Conservation (phyloP, 2,797 vertebrate species). For the Alcedo quadribrachys region DNA sequence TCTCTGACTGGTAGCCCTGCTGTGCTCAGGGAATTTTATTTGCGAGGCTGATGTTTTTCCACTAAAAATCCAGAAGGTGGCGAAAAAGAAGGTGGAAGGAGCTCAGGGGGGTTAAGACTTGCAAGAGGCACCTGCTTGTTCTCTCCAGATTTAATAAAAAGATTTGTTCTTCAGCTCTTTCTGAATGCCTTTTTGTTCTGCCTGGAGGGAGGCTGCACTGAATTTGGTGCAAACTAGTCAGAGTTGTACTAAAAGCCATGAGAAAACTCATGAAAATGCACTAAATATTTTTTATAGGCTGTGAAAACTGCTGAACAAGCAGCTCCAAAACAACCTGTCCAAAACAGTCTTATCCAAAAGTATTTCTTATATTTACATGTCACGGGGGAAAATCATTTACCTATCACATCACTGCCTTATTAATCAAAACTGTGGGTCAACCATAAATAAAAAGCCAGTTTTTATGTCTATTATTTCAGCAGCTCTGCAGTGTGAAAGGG, state of each 20-base stretch:
- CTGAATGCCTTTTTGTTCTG: not conserved
- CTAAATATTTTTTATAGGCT: not conserved
- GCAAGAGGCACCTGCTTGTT: not conserved
- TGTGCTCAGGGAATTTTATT: not conserved
- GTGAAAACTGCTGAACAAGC: not conserved
- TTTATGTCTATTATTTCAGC: not conserved
- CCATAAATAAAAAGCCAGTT: not conserved
- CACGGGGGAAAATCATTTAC: not conserved
- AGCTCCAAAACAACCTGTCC: not conserved
- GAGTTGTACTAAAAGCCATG: not conserved
- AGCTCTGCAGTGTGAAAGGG: not conserved
- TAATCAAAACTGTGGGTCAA: not conserved
- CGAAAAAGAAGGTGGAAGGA: not conserved
- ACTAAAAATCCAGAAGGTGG: not conserved
- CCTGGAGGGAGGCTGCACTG: not conserved
- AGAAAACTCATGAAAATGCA: not conserved
- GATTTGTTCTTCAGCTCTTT: not conserved
- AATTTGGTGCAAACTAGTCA: not conserved
- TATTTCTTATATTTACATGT: not conserved
- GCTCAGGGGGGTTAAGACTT: not conserved
- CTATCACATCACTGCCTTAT: rapidly evolving
- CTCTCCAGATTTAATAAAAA: not conserved
- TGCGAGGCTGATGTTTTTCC: not conserved
- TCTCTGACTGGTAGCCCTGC: too few relatives aligned
- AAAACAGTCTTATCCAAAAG: not conserved